Percentiles rank a stretch among this genome's conserved stretches.
phyloP scores from a whole-genome alignment of 2,888 invertebrate genomes.

The Pristionchus maxplancki region DNA sequence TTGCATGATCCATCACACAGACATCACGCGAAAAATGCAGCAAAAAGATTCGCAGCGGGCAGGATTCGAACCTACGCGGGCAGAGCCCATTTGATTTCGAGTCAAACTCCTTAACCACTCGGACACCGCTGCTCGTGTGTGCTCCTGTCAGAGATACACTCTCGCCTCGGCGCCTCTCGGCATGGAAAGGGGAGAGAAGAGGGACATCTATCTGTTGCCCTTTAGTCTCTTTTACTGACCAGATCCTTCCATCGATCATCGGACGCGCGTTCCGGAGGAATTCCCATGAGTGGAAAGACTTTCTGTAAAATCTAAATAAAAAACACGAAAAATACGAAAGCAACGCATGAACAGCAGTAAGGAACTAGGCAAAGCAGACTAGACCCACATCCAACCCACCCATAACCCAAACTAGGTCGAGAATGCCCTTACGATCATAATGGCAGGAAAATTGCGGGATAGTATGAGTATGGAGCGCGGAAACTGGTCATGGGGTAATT shows the following conservation, averaged over 20 bases:
- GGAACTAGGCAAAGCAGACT: too few relatives aligned
- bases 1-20: too few relatives aligned
- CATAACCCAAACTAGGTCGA: not conserved
- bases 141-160: conserved; percentile 7
- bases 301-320: too few relatives aligned
- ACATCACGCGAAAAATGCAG: not conserved
- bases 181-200: not conserved
- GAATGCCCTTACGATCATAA: not conserved
- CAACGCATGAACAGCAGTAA: too few relatives aligned
- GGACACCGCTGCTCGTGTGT: conserved; percentile 51
- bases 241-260: conserved; percentile 42
- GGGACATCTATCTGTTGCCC: not conserved
- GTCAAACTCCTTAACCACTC: conserved; percentile 57
- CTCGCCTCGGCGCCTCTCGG: not conserved
- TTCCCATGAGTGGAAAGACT: not conserved
- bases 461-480: not conserved
- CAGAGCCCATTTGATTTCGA: conserved; percentile 60
- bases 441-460: conserved; percentile 20
- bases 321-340: too few relatives aligned
- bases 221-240: not conserved
- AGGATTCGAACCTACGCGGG: conserved; percentile 60
- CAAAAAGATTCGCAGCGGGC: conserved; percentile 53
- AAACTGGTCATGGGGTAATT: not conserved
- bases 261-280: not conserved
- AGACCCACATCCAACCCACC: not conserved